phyloP scores from a whole-genome alignment of 2,888 invertebrate genomes.

The Adelphocoris suturalis region DNA sequence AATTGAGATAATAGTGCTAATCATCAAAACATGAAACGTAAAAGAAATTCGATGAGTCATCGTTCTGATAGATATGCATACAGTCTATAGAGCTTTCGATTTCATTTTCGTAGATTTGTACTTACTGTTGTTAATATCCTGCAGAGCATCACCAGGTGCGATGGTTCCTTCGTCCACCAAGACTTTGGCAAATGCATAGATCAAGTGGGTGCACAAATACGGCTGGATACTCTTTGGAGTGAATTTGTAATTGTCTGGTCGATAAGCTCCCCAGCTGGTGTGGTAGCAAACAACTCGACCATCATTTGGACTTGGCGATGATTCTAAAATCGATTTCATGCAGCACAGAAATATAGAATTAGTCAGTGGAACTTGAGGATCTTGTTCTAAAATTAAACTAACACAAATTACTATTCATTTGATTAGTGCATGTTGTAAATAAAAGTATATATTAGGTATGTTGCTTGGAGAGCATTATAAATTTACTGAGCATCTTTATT shows the following conservation, averaged over 20 bases:
- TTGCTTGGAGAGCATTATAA: no score
- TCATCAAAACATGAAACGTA: no score
- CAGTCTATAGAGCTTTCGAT: no score
- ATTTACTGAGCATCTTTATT: no score
- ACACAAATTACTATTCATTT: no score
- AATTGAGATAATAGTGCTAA: no score
- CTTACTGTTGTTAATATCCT: constrained; percentile 71
- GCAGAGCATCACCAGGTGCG: constrained; percentile 62
- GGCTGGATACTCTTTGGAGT: constrained; percentile 97
- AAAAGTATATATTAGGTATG: no score
- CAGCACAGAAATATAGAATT: background rate
- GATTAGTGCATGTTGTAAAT: no score
- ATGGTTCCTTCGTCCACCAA: constrained; percentile 81
- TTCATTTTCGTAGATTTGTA: no score
- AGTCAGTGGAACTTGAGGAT: background rate
- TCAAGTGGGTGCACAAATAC: constrained; percentile 94
- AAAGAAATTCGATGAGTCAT: no score
- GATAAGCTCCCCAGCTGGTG: constrained; percentile 95
- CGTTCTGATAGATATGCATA: no score
- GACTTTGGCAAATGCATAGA: constrained; percentile 95
- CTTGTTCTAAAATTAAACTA: no score
- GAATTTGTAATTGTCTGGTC: constrained; percentile 93
- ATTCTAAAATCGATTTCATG: background rate
- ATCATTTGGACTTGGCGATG: background rate
- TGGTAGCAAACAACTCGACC: constrained; percentile 90